Evolutionary conservation across 2,113 vertebrate species (phyloP), one percentile per base, ranked within the genome.

Genomic region (Bostrychus sinensis): DNA sequence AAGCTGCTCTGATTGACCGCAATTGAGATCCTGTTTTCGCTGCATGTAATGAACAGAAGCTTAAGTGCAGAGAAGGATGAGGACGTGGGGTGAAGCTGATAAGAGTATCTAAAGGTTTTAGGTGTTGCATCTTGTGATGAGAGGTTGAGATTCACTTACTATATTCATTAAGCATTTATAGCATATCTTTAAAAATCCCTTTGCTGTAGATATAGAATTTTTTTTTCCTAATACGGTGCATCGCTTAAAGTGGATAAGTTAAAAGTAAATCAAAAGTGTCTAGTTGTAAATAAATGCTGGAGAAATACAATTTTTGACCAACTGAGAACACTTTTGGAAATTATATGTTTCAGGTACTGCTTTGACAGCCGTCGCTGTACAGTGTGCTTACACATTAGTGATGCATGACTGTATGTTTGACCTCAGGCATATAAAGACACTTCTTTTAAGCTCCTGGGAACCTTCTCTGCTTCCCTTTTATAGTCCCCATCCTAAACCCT

Each of bases 11-110:
- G 88, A 88, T 84, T 86, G 81, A 88, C 77, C 66, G 81, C 77
- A 72, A 63, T 77, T 80, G 62, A 87, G 80, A 83, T 88, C 83
- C 80, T 76, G 84, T 83, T 89, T 81, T 51, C 78, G 71, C 70
- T 75, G 38, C 75, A 81, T 87, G 81, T 84, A 88, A 89, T 78
- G 79, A 86, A 83, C 67, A 72, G 67, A 54, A 59, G 69, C 77
- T 90, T 87, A 75, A 72, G 80, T 20, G 66, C 22, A 58, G 53
- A 77, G 56, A 28, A 3, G 60, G 48, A 48, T 16, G 22, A 63
- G n/a, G 23, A 26, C n/a, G 53, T 17, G 50, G 20, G 62, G 43
- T 62, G 59, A 26, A 16, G 63, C 62, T 66, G 71, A 77, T 77
- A 50, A 82, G 73, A 73, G 46, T 63, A 53, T 50, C 32, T 39